phyloP scores from a whole-genome alignment of 64 coral and sea anemone genomes.

The Montipora capricornis region DNA sequence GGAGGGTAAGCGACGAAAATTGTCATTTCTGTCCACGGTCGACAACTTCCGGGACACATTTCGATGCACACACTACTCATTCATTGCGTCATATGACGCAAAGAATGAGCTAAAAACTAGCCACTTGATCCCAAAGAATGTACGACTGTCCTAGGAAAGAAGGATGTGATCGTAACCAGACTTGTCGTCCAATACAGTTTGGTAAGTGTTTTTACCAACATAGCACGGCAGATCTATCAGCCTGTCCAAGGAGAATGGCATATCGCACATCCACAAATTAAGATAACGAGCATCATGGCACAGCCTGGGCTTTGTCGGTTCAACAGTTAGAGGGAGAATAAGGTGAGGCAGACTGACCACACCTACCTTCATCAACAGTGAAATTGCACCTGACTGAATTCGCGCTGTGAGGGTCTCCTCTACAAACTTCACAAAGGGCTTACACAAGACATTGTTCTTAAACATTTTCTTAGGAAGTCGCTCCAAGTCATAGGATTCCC shows the following conservation, averaged over 20 bases:
- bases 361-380: not conserved
- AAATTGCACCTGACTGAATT: constrained; percentile 21
- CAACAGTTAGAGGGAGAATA: constrained; percentile 7
- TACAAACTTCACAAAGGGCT: constrained; percentile 11
- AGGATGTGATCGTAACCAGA: not conserved
- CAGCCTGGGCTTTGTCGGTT: constrained; percentile 8
- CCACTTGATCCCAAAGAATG: no score
- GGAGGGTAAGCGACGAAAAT: no score
- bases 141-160: no score
- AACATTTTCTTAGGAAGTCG: not conserved
- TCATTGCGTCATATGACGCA: no score
- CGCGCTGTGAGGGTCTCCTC: not conserved
- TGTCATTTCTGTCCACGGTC: no score
- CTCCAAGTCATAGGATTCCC: constrained; percentile 26
- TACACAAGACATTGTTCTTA: not conserved
- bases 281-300: constrained; percentile 57
- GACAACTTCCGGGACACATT: no score
- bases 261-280: not conserved
- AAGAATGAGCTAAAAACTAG: no score
- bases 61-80: no score
- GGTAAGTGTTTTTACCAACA: not conserved
- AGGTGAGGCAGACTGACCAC: not conserved
- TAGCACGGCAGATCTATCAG: constrained; percentile 10
- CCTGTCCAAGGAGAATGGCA: not conserved
- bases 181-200: not conserved